Conservation (phyloP, 2,888 invertebrate genomes). For the Chouioia cunea region DNA sequence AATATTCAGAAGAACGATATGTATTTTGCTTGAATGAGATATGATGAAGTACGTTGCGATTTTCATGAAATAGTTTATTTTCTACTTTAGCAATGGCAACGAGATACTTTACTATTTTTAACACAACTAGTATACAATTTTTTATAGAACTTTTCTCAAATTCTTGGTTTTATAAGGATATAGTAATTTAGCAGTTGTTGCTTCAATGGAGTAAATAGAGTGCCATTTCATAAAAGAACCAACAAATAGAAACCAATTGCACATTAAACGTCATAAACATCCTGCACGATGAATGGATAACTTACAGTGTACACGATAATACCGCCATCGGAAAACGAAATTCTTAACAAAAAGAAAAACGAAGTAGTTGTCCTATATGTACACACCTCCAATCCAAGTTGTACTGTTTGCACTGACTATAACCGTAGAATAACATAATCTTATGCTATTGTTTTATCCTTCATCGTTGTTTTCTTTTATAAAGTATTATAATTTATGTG, state of each 20-base stretch:
- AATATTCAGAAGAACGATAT: constrained; percentile 1
- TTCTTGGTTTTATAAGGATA: too few species aligned
- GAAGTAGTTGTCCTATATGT: neutral
- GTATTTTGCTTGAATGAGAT: neutral
- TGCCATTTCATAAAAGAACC: constrained; percentile 10
- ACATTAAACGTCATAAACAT: constrained; percentile 15
- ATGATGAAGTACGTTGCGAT: too few species aligned
- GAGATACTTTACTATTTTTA: too few species aligned
- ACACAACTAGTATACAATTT: too few species aligned
- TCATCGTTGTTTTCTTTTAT: constrained; percentile 9
- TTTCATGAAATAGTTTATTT: too few species aligned
- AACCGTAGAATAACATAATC: constrained; percentile 12
- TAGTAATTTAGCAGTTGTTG: constrained; percentile 7
- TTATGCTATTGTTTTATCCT: neutral
- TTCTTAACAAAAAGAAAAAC: neutral
- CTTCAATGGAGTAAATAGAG: constrained; percentile 37
- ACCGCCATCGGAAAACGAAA: neutral
- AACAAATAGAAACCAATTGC: constrained; percentile 20
- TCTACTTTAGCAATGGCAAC: too few species aligned
- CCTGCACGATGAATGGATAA: constrained; percentile 28
- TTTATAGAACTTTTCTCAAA: too few species aligned
- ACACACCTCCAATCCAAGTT: neutral
- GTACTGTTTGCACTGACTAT: neutral
- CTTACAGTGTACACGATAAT: constrained; percentile 8
- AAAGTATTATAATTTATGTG: constrained; percentile 11